Base-by-base conservation (phyloP, 2,888 invertebrate genomes). In the Margaritifera margaritifera region DNA sequence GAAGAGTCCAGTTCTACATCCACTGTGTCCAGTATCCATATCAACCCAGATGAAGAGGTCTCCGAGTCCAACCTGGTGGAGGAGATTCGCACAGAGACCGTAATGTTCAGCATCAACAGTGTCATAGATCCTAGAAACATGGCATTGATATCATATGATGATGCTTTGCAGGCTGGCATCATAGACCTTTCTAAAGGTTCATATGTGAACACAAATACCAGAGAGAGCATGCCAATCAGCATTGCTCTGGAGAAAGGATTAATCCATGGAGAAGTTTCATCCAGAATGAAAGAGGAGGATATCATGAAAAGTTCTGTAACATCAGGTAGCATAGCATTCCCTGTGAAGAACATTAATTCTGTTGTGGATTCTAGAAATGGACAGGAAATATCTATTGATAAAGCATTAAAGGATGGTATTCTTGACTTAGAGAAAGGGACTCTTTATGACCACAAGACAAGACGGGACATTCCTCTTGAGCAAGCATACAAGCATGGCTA, bases 141-240 rank as follows among this genome's bases (percentile, higher is more conserved):
- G 72, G 89, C 89, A 78, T 93, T 94, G 90, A 92, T 98, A 59
- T 96, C 96, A 19, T 92, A 98, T 81, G 91, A 97, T 78, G 96
- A 97, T 92, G 97, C 97, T 56, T 97, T 98, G 82, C 95, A 96
- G 87, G 93, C 94, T 85, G 96, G 97, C 89, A 92, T 98, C 64
- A 94, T 94, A 88, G 97, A 97, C 86, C 95, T 97, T 5, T 95
- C 78, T 42, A 80, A 79, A 55, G 87, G 89, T 20, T 74, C 83
- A 6, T 89, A 88, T 66, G 74, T 80, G 50, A 95, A 97, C 91
- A 96, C 96, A 59, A 93, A 93, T 84, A 88, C 94, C 25, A 95
- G 96, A 0, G 93, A 94, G 75, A 93, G 93, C 83, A 91, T 96
- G 63, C 94, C 94, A 24, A 92, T 98, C 61, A 92, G 93, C 6